phyloP scores from a whole-genome alignment of 2,888 invertebrate species.

The Caenorhabditis macrosperma region DNA sequence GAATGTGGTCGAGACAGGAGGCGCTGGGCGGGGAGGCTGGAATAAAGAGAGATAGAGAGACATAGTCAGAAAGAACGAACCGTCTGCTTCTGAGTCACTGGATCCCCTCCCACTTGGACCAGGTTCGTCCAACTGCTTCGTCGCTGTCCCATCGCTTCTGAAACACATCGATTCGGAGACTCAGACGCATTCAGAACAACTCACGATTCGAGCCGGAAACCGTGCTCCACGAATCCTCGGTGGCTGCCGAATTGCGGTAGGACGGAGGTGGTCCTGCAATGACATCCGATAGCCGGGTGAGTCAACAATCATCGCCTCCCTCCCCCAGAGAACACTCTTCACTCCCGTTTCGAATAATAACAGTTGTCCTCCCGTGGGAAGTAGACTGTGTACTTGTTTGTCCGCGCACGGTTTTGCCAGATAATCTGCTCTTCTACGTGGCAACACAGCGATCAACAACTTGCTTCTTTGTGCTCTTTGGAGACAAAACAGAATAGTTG shows the following conservation, averaged over 20 bases:
- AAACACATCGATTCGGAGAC: background rate
- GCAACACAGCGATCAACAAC: background rate
- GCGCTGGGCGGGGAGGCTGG: slow-evolving; percentile 38
- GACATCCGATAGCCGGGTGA: slow-evolving; percentile 30
- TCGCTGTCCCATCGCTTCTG: slow-evolving; percentile 62
- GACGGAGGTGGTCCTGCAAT: slow-evolving; percentile 68
- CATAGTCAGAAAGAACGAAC: background rate
- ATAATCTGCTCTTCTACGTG: slow-evolving; percentile 1
- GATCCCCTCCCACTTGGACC: slow-evolving; percentile 56
- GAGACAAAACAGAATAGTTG: background rate
- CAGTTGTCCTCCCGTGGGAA: slow-evolving; percentile 1
- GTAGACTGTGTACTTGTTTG: slow-evolving; percentile 11
- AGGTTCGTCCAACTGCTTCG: slow-evolving; percentile 74
- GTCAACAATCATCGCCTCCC: slow-evolving; percentile 25
- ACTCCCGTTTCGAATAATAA: slow-evolving; percentile 3
- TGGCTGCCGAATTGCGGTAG: slow-evolving; percentile 63
- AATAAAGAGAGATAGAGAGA: background rate
- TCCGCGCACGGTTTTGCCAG: slow-evolving; percentile 8
- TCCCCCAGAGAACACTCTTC: slow-evolving; percentile 34
- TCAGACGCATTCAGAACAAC: slow-evolving; percentile 1
- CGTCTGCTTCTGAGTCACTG: slow-evolving; percentile 35
- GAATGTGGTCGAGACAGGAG: slow-evolving; percentile 41
- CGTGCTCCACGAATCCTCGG: slow-evolving; percentile 69
- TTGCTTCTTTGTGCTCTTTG: background rate
- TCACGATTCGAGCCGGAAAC: slow-evolving; percentile 58